Conservation (phyloP, 2,113 vertebrate species). For the Okapia johnstoni region DNA sequence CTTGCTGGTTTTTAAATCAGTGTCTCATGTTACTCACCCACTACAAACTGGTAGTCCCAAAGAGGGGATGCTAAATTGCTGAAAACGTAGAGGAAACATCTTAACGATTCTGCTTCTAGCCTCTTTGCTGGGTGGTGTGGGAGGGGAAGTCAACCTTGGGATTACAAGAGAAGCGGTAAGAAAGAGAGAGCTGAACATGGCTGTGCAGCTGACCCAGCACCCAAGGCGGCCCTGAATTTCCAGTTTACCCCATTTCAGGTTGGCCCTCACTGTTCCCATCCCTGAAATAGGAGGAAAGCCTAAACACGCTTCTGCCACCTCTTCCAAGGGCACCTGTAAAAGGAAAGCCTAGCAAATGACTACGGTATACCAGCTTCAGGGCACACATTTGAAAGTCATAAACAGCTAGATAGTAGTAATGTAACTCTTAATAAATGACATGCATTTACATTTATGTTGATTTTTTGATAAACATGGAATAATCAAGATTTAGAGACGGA, state of each 20-base stretch:
- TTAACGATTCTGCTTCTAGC: not conserved
- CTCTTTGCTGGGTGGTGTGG: not conserved
- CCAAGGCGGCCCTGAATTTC: not conserved
- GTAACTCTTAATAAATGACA: not conserved
- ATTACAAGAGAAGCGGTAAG: not conserved
- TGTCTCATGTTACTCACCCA: not conserved
- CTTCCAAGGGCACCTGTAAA: not conserved
- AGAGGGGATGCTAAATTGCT: not conserved
- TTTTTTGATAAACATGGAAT: not conserved
- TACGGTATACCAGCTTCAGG: not conserved
- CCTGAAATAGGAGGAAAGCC: not conserved
- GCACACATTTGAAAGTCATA: not conserved
- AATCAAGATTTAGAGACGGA: not conserved
- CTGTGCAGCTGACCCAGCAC: too few relatives aligned
- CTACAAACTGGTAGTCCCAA: not conserved
- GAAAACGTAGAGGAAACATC: not conserved
- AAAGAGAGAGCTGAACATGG: not conserved
- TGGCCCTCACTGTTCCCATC: not conserved
- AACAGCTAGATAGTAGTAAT: not conserved
- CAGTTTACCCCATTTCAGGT: not conserved
- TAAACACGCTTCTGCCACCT: not conserved
- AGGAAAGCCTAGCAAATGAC: not conserved
- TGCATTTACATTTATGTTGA: not conserved
- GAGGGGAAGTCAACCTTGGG: not conserved
- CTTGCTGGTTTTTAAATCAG: conserved; percentile 40